Evolutionary conservation across 2,113 vertebrate species (phyloP), one percentile per base, ranked within the genome.

Genomic region (Boulengeromyrus knoepffleri): DNA sequence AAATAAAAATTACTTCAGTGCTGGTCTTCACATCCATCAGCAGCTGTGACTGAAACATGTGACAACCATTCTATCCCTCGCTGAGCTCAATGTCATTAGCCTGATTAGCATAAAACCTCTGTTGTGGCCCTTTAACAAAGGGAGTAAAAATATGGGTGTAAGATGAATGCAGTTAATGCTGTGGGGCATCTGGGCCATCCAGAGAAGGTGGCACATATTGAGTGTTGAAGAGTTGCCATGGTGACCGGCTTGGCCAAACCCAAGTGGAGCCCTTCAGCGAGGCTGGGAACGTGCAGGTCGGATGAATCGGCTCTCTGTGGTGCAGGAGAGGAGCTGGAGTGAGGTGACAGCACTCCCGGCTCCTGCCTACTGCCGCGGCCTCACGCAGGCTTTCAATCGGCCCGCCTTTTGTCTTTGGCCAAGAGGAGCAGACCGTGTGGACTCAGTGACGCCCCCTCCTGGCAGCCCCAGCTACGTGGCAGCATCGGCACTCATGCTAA

Each of bases 301-400:
- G 83, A 85, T 46, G 83, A 85, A 85, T 85, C 39, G 83, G 21
- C 83, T 85, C 83, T 85, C 83, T 24, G 42, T 46, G 83, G 83
- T n/a, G 19, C 21, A 42, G 45, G 45, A 84, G 85, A 86, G 24
- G 1, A 7, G 8, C 19, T 10, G 42, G 15, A 1, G 45, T 9
- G 9, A 10, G 45, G 7, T 27, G 85, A 27, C 9, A 45, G 84
- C 47, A 13, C n/a, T 27, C 2, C n/a, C 9, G 4, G 17, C 85
- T 52, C 12, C 47, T 31, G 47, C 24, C 21, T 52, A 49, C 27
- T 4, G 21, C 45, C n/a, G 24, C 46, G 10, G 85, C 85, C 27
- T 52, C 85, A 31, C 5, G 10, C 27, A 3, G 46, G 24, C 85
- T 87, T 36, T 52, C 24, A 52, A 9, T 52, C 15, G 2, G 1